These are phyloP conservation scores for Tryphoninae sp. DNA, from an alignment of 2,888 invertebrate species.

Conservation along the genomic window DNA sequence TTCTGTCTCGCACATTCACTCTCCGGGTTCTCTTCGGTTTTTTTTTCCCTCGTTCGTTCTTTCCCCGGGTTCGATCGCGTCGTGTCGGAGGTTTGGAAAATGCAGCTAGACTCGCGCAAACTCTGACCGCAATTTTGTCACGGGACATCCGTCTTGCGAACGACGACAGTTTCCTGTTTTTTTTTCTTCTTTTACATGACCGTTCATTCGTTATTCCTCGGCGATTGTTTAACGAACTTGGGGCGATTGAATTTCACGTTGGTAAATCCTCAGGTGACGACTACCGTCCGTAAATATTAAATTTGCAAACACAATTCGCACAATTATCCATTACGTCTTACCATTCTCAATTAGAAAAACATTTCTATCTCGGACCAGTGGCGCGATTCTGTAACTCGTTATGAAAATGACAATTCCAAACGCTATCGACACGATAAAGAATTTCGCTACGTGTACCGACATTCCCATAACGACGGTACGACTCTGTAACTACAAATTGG, in stretches of 20 bases:
- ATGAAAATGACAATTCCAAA: no score
- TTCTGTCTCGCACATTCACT: slow-evolving; percentile 16
- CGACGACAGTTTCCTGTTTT: slow-evolving; percentile 60
- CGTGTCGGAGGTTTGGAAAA: not conserved
- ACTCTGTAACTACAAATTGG: no score
- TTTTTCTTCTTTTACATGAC: slow-evolving; percentile 43
- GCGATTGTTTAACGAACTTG: not conserved
- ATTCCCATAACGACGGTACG: no score
- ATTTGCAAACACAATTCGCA: no score
- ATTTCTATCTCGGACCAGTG: no score
- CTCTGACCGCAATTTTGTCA: slow-evolving; percentile 67
- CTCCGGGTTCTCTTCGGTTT: not conserved
- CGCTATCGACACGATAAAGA: no score
- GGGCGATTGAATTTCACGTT: not conserved
- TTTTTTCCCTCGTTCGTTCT: not conserved
- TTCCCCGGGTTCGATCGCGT: not conserved
- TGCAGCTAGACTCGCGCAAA: slow-evolving; percentile 49
- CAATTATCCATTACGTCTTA: not conserved
- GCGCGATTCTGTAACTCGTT: no score
- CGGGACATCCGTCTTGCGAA: slow-evolving; percentile 72
- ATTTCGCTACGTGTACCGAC: no score
- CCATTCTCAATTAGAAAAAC: not conserved
- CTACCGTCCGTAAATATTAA: not conserved
- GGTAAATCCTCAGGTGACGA: not conserved
- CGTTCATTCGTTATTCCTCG: slow-evolving; percentile 39